Percentiles rank a stretch among this genome's conserved stretches.
Evolutionary conservation across 1,140 invertebrate genomes (phyloP).

Genomic region (Drosophila ogumai): DNA sequence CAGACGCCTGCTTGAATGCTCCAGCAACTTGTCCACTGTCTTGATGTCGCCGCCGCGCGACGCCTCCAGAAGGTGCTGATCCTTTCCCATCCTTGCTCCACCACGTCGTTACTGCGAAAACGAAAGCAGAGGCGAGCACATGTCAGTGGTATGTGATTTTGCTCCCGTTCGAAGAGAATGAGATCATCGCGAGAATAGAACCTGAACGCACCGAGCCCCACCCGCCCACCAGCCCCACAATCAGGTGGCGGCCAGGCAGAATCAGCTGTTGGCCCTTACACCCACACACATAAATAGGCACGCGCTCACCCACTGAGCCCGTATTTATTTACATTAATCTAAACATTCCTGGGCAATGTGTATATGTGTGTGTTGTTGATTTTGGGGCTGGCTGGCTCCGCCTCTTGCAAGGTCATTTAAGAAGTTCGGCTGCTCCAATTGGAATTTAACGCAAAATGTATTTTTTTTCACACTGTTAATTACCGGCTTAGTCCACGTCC

Average conservation of each 20-base stretch:
- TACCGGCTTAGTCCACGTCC: conserved; percentile 32
- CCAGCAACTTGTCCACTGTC: conserved; percentile 95
- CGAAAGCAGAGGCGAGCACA: conserved; percentile 13
- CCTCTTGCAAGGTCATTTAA: conserved; percentile 50
- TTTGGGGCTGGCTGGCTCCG: conserved; percentile 34
- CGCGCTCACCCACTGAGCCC: not conserved
- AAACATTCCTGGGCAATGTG: conserved; percentile 29
- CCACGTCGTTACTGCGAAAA: conserved; percentile 12
- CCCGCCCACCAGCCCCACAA: conserved; percentile 31
- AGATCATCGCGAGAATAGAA: conserved; percentile 54
- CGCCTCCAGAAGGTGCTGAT: conserved; percentile 97
- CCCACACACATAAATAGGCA: conserved; percentile 1
- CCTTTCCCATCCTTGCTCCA: conserved; percentile 89
- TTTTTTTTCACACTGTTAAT: not conserved
- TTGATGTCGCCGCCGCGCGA: conserved; percentile 94
- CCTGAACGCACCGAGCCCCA: conserved; percentile 15
- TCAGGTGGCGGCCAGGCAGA: conserved; percentile 41
- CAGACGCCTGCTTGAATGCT: conserved; percentile 94
- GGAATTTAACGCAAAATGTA: not conserved
- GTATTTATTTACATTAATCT: conserved; percentile 25
- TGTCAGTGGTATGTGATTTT: conserved; percentile 14
- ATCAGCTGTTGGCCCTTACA: conserved; percentile 53
- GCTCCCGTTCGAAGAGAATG: conserved; percentile 40
- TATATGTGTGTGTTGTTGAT: conserved; percentile 27
- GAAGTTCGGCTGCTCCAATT: conserved; percentile 19